These are phyloP conservation scores for Monochamus saltuarius DNA, from an alignment of 1,140 invertebrate genomes.

Conservation along the genomic window DNA sequence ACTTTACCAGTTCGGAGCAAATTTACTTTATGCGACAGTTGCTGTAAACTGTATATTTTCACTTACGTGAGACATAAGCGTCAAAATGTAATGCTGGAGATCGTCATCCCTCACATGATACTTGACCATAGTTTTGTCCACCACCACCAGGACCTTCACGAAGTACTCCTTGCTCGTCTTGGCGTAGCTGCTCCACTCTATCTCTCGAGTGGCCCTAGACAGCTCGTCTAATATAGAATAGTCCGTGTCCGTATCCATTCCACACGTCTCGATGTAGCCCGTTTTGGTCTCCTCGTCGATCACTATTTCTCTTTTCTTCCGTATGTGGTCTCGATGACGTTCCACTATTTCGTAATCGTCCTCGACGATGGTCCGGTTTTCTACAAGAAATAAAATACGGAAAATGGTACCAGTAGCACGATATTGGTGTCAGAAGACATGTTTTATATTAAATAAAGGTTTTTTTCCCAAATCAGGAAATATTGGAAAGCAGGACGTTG, in stretches of 20 bases:
- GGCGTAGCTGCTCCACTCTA: conserved; percentile 27
- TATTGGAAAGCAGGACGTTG: no score
- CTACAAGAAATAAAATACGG: conserved; percentile 18
- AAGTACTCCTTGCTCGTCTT: conserved; percentile 58
- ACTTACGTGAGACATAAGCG: conserved; percentile 76
- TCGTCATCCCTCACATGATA: conserved; percentile 63
- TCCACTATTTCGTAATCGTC: conserved; percentile 35
- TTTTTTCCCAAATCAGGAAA: no score
- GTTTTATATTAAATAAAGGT: no score
- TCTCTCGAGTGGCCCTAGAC: conserved; percentile 23
- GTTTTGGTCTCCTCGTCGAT: conserved; percentile 20
- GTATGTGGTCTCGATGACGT: conserved; percentile 23
- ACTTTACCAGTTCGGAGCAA: no score
- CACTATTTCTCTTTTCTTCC: conserved; percentile 25
- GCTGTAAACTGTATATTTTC: conserved; percentile 17
- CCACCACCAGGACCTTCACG: conserved; percentile 78
- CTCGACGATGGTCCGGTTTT: conserved; percentile 29
- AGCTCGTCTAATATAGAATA: conserved; percentile 9
- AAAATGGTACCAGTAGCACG: no score
- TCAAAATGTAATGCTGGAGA: conserved; percentile 72
- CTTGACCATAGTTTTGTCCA: conserved; percentile 73
- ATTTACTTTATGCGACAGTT: no score
- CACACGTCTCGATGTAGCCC: not conserved
- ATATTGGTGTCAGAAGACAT: no score
- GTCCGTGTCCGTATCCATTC: no score